Evolutionary conservation across 2,113 vertebrate species (phyloP).

Genomic region (Agapornis roseicollis): DNA sequence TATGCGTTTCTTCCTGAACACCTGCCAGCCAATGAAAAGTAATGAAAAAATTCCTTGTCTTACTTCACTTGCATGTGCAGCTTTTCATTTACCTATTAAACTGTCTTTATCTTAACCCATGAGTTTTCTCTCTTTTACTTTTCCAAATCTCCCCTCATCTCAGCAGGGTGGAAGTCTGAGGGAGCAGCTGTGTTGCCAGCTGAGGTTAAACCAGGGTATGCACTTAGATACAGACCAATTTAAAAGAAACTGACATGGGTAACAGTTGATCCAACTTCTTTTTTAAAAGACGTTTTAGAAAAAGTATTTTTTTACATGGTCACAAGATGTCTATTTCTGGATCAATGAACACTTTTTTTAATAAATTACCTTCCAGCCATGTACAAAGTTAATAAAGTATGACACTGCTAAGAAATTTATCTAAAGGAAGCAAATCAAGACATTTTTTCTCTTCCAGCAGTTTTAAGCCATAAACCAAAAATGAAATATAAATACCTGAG

Average conservation of each 20-base stretch:
- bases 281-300: background rate
- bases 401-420: background rate
- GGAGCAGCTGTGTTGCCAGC: background rate
- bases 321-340: background rate
- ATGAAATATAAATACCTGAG: background rate
- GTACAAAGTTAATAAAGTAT: background rate
- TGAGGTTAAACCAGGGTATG: background rate
- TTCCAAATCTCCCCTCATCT: background rate
- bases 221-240: background rate
- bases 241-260: background rate
- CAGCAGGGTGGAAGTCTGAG: background rate
- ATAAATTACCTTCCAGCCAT: background rate
- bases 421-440: background rate
- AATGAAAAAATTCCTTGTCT: background rate
- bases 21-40: background rate
- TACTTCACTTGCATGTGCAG: background rate
- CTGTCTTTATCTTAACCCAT: background rate
- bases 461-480: background rate
- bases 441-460: background rate
- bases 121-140: background rate
- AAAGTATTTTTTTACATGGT: background rate
- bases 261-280: background rate
- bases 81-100: background rate
- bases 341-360: background rate
- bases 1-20: background rate